Evolutionary conservation across 2,797 vertebrate genomes (phyloP).

Genomic region (Atherinosoma microstoma): DNA sequence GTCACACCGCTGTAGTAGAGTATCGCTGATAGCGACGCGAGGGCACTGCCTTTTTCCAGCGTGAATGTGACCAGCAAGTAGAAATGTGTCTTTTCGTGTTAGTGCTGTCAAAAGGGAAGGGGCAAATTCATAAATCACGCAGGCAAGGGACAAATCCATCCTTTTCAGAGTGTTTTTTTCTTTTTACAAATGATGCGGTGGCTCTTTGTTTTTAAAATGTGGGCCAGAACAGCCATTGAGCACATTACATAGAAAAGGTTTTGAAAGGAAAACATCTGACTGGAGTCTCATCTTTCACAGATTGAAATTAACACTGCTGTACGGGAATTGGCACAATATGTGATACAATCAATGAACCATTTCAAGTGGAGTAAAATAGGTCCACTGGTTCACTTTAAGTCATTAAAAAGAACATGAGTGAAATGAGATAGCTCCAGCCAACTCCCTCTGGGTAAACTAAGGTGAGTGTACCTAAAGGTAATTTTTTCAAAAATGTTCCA

Average conservation of each 20-base stretch:
- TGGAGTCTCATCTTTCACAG: background rate
- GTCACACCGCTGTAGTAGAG: slow-evolving; percentile 10
- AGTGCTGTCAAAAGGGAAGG: slow-evolving; percentile 35
- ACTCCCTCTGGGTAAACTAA: slow-evolving; percentile 54
- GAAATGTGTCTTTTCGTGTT: slow-evolving; percentile 50
- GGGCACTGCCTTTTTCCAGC: slow-evolving; percentile 33
- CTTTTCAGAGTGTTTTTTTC: slow-evolving; percentile 20
- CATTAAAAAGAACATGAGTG: slow-evolving; percentile 68
- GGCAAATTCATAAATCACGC: slow-evolving; percentile 58
- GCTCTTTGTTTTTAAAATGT: slow-evolving; percentile 24
- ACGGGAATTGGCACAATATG: slow-evolving; percentile 13
- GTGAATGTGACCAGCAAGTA: slow-evolving; percentile 48
- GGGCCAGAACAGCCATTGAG: slow-evolving; percentile 25
- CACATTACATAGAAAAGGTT: slow-evolving; percentile 13
- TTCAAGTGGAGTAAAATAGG: slow-evolving; percentile 28
- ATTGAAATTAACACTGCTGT: slow-evolving; percentile 10
- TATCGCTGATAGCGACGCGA: slow-evolving; percentile 6
- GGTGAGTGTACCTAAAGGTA: slow-evolving; percentile 58
- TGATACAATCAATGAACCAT: slow-evolving; percentile 18
- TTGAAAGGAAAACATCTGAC: slow-evolving; percentile 19
- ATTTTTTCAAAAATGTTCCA: slow-evolving; percentile 72
- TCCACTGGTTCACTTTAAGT: slow-evolving; percentile 27
- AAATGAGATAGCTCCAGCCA: slow-evolving; percentile 63
- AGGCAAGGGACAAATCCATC: slow-evolving; percentile 48
- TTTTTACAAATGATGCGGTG: slow-evolving; percentile 31